Base-by-base conservation (phyloP, 1,140 invertebrate genomes). In the Cecropterus lyciades region DNA sequence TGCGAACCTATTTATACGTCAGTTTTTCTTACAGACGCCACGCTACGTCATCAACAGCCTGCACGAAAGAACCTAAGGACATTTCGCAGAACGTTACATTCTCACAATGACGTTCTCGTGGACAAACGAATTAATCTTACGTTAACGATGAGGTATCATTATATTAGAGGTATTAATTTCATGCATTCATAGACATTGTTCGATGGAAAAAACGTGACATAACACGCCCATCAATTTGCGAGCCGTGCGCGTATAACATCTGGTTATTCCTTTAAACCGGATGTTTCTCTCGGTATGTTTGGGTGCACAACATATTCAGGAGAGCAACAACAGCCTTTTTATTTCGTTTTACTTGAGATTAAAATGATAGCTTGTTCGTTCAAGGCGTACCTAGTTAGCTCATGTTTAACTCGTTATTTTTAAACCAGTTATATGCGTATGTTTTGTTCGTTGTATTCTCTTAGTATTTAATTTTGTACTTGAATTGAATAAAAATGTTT, bases 201-300 rank as follows among this genome's bases (percentile, higher is more conserved):
- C 53, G 59, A 48, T 13, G 48, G 55, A 64, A 52, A 59, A 46
- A 80, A 68, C 74, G 72, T 79, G 69, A 77, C 66, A 48, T 16
- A 65, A 62, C 65, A 62, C 77, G 77, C 72, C 75, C 67, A 67
- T 20, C 65, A 79, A 78, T 80, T 87, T 84, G 79, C 76, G 48
- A 55, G 83, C 51, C 52, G 59, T 53, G 52, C 84, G 82, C 79
- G 80, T 56, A 40, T 1, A 1, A 51, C 40, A 75, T 71, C 72
- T 82, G 85, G 87, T 85, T 88, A 89, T 87, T 75, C 84, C 80
- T 75, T 72, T 75, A 81, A 87, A 89, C 82, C 85, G 85, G 85
- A 85, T 81, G 63, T 69, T 63, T 53, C 16, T 16, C 20, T 72
- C 43, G 56, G 65, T 20, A 8, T 56, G 52, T 55, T 55, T 55